Evolutionary conservation across 2,888 invertebrate genomes (phyloP).

Genomic region (Euzophera pinguis): DNA sequence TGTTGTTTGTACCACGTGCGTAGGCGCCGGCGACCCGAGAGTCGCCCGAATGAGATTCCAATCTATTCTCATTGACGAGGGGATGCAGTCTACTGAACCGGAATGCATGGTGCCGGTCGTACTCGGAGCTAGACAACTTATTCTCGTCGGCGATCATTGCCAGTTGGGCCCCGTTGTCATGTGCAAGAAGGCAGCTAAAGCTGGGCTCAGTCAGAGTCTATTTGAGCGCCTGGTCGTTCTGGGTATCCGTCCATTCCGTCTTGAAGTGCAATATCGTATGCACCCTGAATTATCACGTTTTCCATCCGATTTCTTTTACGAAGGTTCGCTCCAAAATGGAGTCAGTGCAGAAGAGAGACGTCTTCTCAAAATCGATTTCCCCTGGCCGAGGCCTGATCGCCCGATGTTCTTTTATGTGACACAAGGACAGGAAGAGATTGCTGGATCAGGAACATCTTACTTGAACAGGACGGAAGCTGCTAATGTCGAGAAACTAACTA

Average conservation of each 20-base stretch:
- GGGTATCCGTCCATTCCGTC: constrained; percentile 96
- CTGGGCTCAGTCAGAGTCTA: constrained; percentile 97
- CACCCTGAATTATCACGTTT: constrained; percentile 98
- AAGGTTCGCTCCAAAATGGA: constrained; percentile 99
- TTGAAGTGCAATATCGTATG: constrained; percentile 99
- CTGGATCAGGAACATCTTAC: constrained; percentile 98
- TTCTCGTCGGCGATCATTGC: constrained; percentile 99
- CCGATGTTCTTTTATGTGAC: constrained; percentile 99
- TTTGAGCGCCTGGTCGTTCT: constrained; percentile 98
- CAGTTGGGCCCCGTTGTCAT: constrained; percentile 99
- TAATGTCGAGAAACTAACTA: constrained; percentile 98
- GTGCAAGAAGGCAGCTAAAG: constrained; percentile 99
- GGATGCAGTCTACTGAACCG: constrained; percentile 98
- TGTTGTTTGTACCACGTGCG: constrained; percentile 99
- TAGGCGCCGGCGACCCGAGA: constrained; percentile 98
- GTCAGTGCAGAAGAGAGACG: constrained; percentile 98
- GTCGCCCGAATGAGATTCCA: constrained; percentile 96
- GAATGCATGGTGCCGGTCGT: constrained; percentile 99
- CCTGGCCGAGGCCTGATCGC: constrained; percentile 97
- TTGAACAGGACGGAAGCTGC: constrained; percentile 99
- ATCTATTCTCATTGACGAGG: constrained; percentile 97
- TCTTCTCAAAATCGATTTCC: constrained; percentile 94
- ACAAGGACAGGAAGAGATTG: constrained; percentile 99
- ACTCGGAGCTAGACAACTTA: constrained; percentile 96
- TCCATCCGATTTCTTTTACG: constrained; percentile 99